Conservation (phyloP, 2,113 vertebrate species). For the Mirounga angustirostris region DNA sequence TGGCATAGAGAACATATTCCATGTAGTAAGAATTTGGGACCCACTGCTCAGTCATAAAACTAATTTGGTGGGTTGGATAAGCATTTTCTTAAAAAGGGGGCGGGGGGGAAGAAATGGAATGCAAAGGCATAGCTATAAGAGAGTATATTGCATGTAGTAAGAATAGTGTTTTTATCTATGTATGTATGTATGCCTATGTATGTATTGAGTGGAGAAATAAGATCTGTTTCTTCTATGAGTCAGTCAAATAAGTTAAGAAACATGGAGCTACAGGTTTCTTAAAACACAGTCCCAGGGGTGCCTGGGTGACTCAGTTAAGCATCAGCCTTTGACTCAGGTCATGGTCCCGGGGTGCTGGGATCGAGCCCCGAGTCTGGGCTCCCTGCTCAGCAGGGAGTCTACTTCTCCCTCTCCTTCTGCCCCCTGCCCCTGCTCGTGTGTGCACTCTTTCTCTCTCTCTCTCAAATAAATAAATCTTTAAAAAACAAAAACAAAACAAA, state of each 20-base stretch:
- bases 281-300: not conserved
- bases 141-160: not conserved
- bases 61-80: slow-evolving; percentile 27
- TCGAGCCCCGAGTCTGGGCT: not conserved
- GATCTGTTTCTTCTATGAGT: slow-evolving; percentile 10
- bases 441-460: not conserved
- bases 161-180: not conserved
- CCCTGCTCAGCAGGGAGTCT: not conserved
- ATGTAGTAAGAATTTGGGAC: not conserved
- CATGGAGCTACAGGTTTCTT: not conserved
- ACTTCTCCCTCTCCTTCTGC: not conserved
- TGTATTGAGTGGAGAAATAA: not conserved
- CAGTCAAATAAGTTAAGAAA: not conserved
- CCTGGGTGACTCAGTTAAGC: not conserved
- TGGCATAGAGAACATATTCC: not conserved
- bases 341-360: not conserved
- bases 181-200: not conserved
- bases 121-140: not conserved
- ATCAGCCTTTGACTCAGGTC: not conserved
- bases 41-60: not conserved
- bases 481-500: too few relatives aligned
- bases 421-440: not conserved
- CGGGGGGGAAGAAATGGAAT: not conserved
- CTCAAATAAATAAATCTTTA: not conserved
- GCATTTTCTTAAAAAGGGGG: not conserved